Conservation (phyloP, 1,140 invertebrate species). For the Venustaconcha ellipsiformis region DNA sequence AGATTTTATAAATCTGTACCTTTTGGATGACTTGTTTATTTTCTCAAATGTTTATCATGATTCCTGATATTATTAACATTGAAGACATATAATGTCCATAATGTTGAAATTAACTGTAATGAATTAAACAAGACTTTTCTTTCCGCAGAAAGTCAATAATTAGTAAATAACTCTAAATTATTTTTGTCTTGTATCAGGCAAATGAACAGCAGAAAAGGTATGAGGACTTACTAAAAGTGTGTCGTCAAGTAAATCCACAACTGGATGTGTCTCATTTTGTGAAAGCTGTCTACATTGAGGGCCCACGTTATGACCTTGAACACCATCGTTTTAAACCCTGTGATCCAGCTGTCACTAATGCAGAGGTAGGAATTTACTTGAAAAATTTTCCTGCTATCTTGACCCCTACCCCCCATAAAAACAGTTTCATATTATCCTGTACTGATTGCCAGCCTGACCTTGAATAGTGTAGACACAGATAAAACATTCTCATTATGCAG, state of each 20-base stretch:
- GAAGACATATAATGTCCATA: no score
- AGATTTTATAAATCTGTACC: no score
- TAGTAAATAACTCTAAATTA: not conserved
- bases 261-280: constrained; percentile 82
- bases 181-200: constrained; percentile 72
- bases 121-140: constrained; percentile 79
- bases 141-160: constrained; percentile 80
- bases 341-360: constrained; percentile 33
- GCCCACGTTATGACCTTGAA: constrained; percentile 71
- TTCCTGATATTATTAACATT: no score
- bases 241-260: constrained; percentile 77
- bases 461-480: no score
- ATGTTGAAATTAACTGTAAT: no score
- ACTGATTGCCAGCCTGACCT: no score
- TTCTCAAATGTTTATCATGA: no score
- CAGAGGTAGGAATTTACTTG: constrained; percentile 38
- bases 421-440: no score
- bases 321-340: constrained; percentile 77
- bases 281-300: constrained; percentile 71
- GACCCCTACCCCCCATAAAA: no score
- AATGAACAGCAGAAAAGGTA: constrained; percentile 82
- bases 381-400: not conserved
- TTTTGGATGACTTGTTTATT: no score
- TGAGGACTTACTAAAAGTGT: constrained; percentile 79
- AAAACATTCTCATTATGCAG: no score